These are phyloP conservation scores for Wasmannia auropunctata DNA, from an alignment of 1,140 invertebrate species.

Conservation along the genomic window DNA sequence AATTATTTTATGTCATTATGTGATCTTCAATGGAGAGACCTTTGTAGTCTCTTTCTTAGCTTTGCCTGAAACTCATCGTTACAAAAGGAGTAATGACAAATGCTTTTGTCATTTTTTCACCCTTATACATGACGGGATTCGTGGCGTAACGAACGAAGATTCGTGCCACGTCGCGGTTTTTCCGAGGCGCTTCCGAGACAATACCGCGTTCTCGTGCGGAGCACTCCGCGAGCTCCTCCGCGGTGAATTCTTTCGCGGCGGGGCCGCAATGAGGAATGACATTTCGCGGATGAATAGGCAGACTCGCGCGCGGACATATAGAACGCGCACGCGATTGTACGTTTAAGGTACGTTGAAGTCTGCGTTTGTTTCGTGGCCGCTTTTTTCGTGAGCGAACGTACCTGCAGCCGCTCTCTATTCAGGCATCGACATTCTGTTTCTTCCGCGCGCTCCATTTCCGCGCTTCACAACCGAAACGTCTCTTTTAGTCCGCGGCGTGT, in stretches of 20 bases:
- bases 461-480: background rate
- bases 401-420: slow-evolving; percentile 4
- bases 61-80: background rate
- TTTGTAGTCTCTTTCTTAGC: background rate
- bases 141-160: background rate
- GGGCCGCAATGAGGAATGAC: background rate
- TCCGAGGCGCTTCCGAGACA: background rate
- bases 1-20: background rate
- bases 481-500: slow-evolving; percentile 1
- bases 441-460: background rate
- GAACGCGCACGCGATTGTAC: slow-evolving; percentile 45
- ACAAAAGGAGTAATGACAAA: background rate
- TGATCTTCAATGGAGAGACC: background rate
- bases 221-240: background rate
- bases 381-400: background rate
- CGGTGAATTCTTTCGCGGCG: slow-evolving; percentile 9
- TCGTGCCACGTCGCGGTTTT: slow-evolving; percentile 4
- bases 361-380: background rate
- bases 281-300: slow-evolving; percentile 36
- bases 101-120: background rate
- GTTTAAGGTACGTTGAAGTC: slow-evolving; percentile 29
- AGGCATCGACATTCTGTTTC: slow-evolving; percentile 5
- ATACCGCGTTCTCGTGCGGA: background rate
- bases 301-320: background rate
- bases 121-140: background rate